A percentile compares a stretch with the other conserved stretches of the same genome.
Evolutionary conservation across 2,888 invertebrate genomes (phyloP).

Genomic region (Cylindroiulus punctatus): DNA sequence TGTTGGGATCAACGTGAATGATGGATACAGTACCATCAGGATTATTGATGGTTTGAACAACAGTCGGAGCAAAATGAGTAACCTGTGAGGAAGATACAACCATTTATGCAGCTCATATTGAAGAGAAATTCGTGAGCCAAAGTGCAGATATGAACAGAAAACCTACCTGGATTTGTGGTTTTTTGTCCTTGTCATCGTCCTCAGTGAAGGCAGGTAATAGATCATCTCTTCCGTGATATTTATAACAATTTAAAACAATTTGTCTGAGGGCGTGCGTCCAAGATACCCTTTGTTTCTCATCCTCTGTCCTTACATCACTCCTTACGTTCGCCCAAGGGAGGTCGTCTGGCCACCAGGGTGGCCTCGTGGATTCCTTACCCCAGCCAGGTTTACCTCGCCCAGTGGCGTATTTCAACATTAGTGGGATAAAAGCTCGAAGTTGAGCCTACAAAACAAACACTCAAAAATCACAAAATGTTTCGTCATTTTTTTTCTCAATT

Average conservation of each 20-base stretch:
- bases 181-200: conserved; percentile 76
- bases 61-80: conserved; percentile 84
- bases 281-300: conserved; percentile 97
- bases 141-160: conserved; percentile 17
- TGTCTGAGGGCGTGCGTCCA: conserved; percentile 97
- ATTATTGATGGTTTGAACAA: conserved; percentile 94
- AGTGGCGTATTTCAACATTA: conserved; percentile 98
- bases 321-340: conserved; percentile 98
- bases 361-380: conserved; percentile 95
- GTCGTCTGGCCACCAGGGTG: conserved; percentile 98
- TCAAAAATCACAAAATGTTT: background rate
- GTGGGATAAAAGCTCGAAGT: conserved; percentile 92
- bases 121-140: background rate
- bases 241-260: conserved; percentile 97
- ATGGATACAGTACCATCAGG: conserved; percentile 96
- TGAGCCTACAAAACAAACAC: conserved; percentile 74
- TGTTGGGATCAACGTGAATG: conserved; percentile 93
- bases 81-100: conserved; percentile 16
- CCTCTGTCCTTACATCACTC: conserved; percentile 95
- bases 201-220: conserved; percentile 93
- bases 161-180: conserved; percentile 74
- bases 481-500: conserved; percentile 31
- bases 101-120: background rate
- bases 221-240: conserved; percentile 96
- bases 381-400: conserved; percentile 96